These are phyloP conservation scores for Corythaixoides concolor DNA, from an alignment of 2,113 vertebrate species.

Conservation along the genomic window DNA sequence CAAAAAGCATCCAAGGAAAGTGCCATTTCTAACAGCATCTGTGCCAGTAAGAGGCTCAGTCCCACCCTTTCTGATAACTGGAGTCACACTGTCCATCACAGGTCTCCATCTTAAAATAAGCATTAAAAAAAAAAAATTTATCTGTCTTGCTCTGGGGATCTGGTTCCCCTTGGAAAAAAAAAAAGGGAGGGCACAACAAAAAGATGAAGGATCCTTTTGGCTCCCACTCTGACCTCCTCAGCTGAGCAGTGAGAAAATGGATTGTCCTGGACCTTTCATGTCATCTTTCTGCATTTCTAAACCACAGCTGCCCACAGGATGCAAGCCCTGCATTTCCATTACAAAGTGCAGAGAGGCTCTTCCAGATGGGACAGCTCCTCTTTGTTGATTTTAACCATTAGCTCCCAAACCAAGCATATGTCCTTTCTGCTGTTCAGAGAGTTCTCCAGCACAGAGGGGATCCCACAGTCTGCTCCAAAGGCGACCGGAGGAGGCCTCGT, in stretches of 20 bases:
- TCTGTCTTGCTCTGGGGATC: neutral
- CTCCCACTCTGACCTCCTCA: neutral
- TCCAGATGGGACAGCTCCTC: conserved; percentile 29
- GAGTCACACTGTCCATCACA: neutral
- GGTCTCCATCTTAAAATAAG: neutral
- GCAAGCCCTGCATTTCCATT: conserved; percentile 14
- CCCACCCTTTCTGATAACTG: neutral
- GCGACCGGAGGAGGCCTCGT: neutral
- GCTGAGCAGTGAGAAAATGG: neutral
- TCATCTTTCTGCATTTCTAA: neutral
- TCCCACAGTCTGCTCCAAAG: neutral
- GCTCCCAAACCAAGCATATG: neutral
- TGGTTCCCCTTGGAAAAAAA: neutral
- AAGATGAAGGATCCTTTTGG: neutral
- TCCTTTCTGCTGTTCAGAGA: neutral
- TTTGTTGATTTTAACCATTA: neutral
- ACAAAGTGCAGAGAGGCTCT: conserved; percentile 22
- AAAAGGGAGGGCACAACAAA: neutral
- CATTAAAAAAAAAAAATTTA: neutral
- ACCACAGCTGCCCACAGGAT: neutral
- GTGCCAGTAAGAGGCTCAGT: neutral
- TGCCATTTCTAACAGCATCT: neutral
- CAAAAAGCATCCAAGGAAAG: neutral
- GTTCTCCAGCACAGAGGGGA: neutral
- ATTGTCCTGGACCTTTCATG: neutral